These are phyloP conservation scores for Coregonus clupeaformis DNA, from an alignment of 2,113 vertebrate species.

Conservation along the genomic window DNA sequence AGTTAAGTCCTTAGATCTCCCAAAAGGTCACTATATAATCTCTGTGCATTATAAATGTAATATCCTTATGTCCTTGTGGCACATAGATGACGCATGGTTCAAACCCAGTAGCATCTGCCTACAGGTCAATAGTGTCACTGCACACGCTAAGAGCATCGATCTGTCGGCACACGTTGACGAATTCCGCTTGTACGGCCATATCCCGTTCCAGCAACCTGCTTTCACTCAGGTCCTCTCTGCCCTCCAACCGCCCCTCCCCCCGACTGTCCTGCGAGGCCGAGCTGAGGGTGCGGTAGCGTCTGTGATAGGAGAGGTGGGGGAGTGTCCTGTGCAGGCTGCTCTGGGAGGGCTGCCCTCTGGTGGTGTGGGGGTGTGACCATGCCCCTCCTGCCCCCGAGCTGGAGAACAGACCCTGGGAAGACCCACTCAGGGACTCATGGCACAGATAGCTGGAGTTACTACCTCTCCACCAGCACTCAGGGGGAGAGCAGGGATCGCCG, in stretches of 20 bases:
- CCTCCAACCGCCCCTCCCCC: slow-evolving; percentile 49
- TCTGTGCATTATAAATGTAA: no score
- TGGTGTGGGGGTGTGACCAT: slow-evolving; percentile 56
- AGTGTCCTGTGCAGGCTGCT: slow-evolving; percentile 64
- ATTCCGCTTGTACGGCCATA: slow-evolving; percentile 74
- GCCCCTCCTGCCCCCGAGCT: slow-evolving; percentile 59
- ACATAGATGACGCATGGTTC: neutral
- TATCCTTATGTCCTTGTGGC: no score
- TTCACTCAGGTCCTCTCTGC: slow-evolving; percentile 63
- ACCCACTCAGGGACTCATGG: slow-evolving; percentile 65
- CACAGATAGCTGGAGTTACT: slow-evolving; percentile 68
- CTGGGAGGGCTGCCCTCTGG: slow-evolving; percentile 65
- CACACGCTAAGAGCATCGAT: slow-evolving; percentile 77
- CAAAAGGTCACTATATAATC: no score
- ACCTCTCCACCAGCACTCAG: slow-evolving; percentile 66
- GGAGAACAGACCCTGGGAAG: slow-evolving; percentile 77
- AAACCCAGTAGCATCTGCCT: slow-evolving; percentile 22
- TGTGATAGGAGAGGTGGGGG: slow-evolving; percentile 60
- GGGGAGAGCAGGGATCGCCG: slow-evolving; percentile 43
- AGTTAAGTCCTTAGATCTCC: no score
- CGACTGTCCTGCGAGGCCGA: slow-evolving; percentile 67
- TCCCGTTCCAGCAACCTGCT: slow-evolving; percentile 72
- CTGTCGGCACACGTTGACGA: slow-evolving; percentile 76
- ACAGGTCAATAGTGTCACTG: slow-evolving; percentile 81
- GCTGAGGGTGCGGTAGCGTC: slow-evolving; percentile 64